Percentiles rank a stretch among this genome's conserved stretches.
These are phyloP conservation scores for Brachypodius melanocephalos DNA, from an alignment of 2,113 vertebrate genomes.

Conservation along the genomic window DNA sequence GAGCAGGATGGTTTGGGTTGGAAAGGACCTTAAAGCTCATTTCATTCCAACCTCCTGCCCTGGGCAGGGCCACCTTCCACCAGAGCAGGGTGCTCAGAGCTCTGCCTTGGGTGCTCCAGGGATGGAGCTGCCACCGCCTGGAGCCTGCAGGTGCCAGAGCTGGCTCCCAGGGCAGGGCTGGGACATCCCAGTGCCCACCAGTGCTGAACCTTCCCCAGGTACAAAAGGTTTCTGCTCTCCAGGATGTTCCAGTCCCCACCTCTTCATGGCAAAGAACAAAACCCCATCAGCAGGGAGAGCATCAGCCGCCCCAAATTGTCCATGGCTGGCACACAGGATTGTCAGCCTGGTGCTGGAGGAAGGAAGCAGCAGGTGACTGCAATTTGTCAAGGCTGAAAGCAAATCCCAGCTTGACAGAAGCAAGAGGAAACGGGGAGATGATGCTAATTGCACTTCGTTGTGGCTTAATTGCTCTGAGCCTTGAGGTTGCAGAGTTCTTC, in stretches of 20 bases:
- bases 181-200: neutral
- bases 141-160: neutral
- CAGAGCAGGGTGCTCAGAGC: neutral
- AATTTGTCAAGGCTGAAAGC: neutral
- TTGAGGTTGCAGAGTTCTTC: neutral
- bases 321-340: neutral
- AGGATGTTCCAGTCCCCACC: neutral
- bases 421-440: neutral
- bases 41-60: neutral
- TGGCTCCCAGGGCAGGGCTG: neutral
- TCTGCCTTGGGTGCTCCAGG: neutral
- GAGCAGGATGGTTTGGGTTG: neutral
- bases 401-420: neutral
- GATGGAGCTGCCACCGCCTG: neutral
- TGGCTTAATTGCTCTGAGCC: neutral
- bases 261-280: neutral
- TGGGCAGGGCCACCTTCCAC: neutral
- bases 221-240: neutral
- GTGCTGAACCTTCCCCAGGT: neutral
- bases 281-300: rapidly evolving
- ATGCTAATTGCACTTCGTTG: neutral
- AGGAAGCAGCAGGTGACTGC: neutral
- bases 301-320: neutral
- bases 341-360: neutral
- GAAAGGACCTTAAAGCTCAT: neutral